phyloP scores from a whole-genome alignment of 2,888 invertebrate genomes.

The Caradrina kadenii region DNA sequence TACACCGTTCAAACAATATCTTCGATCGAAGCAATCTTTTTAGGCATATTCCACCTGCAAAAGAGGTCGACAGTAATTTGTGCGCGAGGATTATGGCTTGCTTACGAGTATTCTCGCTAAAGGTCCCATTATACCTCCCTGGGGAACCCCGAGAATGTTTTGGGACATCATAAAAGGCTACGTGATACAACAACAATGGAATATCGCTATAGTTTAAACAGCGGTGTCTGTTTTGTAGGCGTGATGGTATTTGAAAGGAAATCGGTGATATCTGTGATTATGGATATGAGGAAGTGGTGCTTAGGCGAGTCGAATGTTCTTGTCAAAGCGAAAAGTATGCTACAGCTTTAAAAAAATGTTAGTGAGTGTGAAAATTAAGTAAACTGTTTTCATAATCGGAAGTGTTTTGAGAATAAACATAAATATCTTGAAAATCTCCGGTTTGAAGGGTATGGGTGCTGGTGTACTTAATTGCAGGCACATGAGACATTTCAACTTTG shows the following conservation, averaged over 20 bases:
- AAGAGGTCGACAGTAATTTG: constrained; percentile 48
- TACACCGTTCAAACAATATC: constrained; percentile 46
- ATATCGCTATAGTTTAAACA: constrained; percentile 44
- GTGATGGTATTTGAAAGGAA: constrained; percentile 19
- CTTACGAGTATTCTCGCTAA: constrained; percentile 56
- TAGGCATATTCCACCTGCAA: constrained; percentile 32
- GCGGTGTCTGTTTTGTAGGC: constrained; percentile 13
- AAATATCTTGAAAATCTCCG: too few relatives aligned
- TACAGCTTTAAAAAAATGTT: too few relatives aligned
- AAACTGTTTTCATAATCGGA: too few relatives aligned
- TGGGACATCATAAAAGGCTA: constrained; percentile 60
- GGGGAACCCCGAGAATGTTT: constrained; percentile 50
- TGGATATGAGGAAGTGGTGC: constrained; percentile 6
- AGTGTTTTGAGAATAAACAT: too few relatives aligned
- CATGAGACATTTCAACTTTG: too few relatives aligned
- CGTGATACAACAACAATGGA: constrained; percentile 58
- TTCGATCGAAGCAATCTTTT: constrained; percentile 37
- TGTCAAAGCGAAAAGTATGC: not conserved
- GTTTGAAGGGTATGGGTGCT: too few relatives aligned
- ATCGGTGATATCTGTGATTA: constrained; percentile 18
- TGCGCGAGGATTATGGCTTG: constrained; percentile 47
- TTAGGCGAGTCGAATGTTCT: not conserved
- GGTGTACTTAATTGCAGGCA: too few relatives aligned
- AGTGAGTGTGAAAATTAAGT: too few relatives aligned
- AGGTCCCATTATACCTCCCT: constrained; percentile 56